Conservation (phyloP, 1,140 invertebrate genomes). For the Gryon sp. region DNA sequence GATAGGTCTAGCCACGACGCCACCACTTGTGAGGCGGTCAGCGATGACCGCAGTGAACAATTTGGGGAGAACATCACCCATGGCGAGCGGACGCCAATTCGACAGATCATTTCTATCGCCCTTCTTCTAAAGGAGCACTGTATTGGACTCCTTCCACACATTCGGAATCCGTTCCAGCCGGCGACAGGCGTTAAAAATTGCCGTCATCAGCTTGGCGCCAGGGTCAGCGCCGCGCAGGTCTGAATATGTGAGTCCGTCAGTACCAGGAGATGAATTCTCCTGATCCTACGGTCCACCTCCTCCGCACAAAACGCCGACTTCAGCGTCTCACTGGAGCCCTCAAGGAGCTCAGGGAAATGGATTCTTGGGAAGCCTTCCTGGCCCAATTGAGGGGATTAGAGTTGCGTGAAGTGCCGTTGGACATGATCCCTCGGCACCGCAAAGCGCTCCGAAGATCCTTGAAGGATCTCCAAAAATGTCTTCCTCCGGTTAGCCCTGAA, state of each 20-base stretch:
- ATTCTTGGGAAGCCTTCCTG: constrained; percentile 3
- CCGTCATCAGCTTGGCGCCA: constrained; percentile 15
- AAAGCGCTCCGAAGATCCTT: constrained; percentile 2
- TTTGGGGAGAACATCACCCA: constrained; percentile 68
- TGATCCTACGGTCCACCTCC: constrained; percentile 30
- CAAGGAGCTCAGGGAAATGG: background rate
- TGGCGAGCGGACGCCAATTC: constrained; percentile 71
- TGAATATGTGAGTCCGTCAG: constrained; percentile 33
- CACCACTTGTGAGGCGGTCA: constrained; percentile 50
- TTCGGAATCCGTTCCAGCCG: constrained; percentile 9
- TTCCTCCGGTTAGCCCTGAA: constrained; percentile 20
- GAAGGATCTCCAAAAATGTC: constrained; percentile 20
- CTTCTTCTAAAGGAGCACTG: constrained; percentile 70
- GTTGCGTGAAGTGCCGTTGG: constrained; percentile 2
- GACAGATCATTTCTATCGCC: constrained; percentile 46
- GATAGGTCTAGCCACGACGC: constrained; percentile 69
- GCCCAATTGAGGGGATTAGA: constrained; percentile 3
- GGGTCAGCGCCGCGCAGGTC: constrained; percentile 4
- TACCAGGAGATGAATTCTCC: constrained; percentile 45
- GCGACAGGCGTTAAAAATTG: constrained; percentile 22
- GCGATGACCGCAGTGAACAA: constrained; percentile 67
- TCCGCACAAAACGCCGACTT: background rate
- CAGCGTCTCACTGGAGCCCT: constrained; percentile 1
- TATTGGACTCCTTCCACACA: constrained; percentile 48
- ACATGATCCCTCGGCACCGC: constrained; percentile 12